Evolutionary conservation across 2,888 invertebrate genomes (phyloP).

Genomic region (Drosophila dives): DNA sequence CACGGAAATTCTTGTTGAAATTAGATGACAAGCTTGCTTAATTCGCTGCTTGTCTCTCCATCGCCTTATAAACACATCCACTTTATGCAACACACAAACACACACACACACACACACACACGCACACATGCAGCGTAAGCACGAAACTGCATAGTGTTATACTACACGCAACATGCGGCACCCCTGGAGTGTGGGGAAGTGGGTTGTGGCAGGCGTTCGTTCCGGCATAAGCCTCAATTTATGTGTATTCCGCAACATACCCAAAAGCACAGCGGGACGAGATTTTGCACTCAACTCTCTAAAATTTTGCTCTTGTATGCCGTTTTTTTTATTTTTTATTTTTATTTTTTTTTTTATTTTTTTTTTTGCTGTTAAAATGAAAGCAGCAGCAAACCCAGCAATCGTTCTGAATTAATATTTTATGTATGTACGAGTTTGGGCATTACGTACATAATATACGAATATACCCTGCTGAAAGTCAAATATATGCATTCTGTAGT

Average conservation of each 20-base stretch:
- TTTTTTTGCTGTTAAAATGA: constrained; percentile 62
- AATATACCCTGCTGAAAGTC: constrained; percentile 23
- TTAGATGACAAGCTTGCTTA: constrained; percentile 58
- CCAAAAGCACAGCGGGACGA: constrained; percentile 65
- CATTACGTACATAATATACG: constrained; percentile 17
- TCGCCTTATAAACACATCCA: constrained; percentile 55
- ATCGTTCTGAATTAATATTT: constrained; percentile 65
- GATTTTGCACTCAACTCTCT: constrained; percentile 26
- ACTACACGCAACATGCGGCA: constrained; percentile 64
- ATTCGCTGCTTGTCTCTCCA: constrained; percentile 28
- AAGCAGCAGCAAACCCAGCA: constrained; percentile 70
- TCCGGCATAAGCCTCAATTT: constrained; percentile 49
- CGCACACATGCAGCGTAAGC: constrained; percentile 15
- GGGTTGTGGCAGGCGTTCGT: not conserved
- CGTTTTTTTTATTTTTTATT: constrained; percentile 31
- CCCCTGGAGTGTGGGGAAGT: constrained; percentile 28
- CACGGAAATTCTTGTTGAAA: constrained; percentile 61
- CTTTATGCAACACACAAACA: constrained; percentile 37
- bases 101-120: constrained; percentile 25
- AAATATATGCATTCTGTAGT: constrained; percentile 10
- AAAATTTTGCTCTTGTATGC: constrained; percentile 23
- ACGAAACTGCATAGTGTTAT: constrained; percentile 50
- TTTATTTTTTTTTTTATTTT: constrained; percentile 43
- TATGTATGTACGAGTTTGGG: constrained; percentile 30
- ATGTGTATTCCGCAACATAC: constrained; percentile 57